Evolutionary conservation across 2,113 vertebrate genomes (phyloP), one percentile per base, ranked within the genome.

Genomic region (Calypte anna): DNA sequence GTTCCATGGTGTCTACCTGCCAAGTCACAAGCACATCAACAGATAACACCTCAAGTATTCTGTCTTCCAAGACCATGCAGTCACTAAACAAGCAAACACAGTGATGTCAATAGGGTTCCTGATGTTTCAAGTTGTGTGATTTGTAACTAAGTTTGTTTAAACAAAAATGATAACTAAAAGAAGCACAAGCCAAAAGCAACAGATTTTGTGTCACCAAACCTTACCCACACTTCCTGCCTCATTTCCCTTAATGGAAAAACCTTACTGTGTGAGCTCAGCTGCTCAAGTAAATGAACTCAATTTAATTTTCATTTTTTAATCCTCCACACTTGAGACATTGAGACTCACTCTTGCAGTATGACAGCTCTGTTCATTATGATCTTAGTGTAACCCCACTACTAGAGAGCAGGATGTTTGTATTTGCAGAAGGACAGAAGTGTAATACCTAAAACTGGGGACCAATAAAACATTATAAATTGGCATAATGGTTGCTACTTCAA

Each of bases 241-340:
- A 0, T 31, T 57, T 50, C 36, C 76, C 74, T 83, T 38, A 58
- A 38, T 23, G 30, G 64, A 64, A 91, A 93, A 85, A 78, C 31
- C 21, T 64, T 13, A 63, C 36, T 31, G 28, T 6, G 27, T 12
- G 54, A 91, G 54, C 67, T 89, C 87, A 92, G 84, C 54, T 87
- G 58, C 57, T 79, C 70, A 76, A 91, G 43, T 30, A 88, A 68
- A 91, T 43, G 3, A 95, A 84, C 27, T 72, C 36, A 36, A 64
- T 79, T 95, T 76, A 72, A 67, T 82, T 93, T 70, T 86, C 57
- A 48, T 57, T 64, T 90, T 90, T 74, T 53, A 90, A 90, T 82
- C 83, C 83, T 88, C 62, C 58, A 64, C 10, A 40, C 20, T 46
- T 57, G 48, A 92, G 83, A 82, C 63, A 95, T 4, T 36, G 50